A percentile compares a stretch with the other conserved stretches of the same genome.
These are phyloP conservation scores for Dermatemys mawii DNA, from an alignment of 2,113 vertebrate genomes.

Conservation along the genomic window DNA sequence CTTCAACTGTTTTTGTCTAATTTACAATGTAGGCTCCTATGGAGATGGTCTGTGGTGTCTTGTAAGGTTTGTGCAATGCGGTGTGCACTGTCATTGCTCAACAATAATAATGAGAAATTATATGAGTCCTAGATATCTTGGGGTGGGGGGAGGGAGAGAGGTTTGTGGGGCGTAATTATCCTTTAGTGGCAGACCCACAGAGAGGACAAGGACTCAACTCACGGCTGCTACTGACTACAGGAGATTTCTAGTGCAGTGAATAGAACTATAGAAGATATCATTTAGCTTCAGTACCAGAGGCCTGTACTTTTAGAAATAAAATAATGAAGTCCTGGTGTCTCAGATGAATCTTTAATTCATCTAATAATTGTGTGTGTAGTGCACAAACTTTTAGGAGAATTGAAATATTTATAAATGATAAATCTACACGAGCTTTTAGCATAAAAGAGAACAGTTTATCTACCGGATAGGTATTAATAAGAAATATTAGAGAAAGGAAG, in stretches of 20 bases:
- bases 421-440: conserved; percentile 1
- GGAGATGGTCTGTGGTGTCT: not conserved
- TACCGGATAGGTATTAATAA: conserved; percentile 42
- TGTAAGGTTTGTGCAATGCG: not conserved
- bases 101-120: not conserved
- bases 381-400: not conserved
- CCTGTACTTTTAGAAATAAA: not conserved
- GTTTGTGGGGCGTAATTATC: not conserved
- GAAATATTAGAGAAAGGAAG: conserved; percentile 44
- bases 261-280: not conserved
- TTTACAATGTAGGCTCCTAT: not conserved
- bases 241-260: not conserved
- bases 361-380: not conserved
- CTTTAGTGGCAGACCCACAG: not conserved
- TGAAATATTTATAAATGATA: conserved; percentile 47
- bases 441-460: conserved; percentile 29
- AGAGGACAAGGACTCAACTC: not conserved
- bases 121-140: not conserved
- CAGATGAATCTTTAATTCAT: not conserved
- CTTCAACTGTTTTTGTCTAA: not conserved
- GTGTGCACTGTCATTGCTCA: not conserved
- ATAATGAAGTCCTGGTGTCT: not conserved
- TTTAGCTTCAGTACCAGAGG: not conserved
- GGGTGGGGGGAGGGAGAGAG: no score
- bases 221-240: not conserved